phyloP scores from a whole-genome alignment of 2,113 vertebrate species.

The Albula glossodonta region DNA sequence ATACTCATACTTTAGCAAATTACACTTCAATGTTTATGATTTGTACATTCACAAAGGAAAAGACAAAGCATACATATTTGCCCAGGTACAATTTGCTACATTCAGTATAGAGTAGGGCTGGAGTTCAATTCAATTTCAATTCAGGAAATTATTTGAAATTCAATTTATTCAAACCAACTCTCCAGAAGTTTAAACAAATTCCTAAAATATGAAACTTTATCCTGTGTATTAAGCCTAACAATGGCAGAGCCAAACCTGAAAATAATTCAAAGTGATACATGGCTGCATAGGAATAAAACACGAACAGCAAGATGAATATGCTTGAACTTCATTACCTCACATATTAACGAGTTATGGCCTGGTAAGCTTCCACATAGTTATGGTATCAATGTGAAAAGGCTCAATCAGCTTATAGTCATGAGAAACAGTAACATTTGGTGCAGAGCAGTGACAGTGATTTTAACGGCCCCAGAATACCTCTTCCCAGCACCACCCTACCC shows the following conservation, averaged over 20 bases:
- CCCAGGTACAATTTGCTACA: too few species aligned
- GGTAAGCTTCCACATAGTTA: not conserved
- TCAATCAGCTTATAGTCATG: not conserved
- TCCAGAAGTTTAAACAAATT: not conserved
- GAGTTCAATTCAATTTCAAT: too few species aligned
- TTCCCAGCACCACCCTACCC: not conserved
- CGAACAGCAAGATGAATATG: not conserved
- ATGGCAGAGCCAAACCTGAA: not conserved
- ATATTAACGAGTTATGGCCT: not conserved
- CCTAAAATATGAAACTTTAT: not conserved
- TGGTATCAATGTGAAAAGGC: not conserved
- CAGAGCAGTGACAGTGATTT: not conserved
- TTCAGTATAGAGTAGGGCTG: too few species aligned
- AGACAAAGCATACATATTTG: too few species aligned
- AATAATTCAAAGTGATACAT: not conserved
- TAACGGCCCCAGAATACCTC: not conserved
- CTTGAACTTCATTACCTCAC: not conserved
- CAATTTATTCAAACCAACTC: not conserved
- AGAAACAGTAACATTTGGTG: not conserved
- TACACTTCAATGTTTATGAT: too few species aligned
- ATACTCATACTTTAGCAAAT: too few species aligned
- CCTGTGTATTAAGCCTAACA: not conserved
- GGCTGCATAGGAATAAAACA: not conserved
- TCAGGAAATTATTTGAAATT: too few species aligned
- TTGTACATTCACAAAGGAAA: too few species aligned